These are phyloP conservation scores for Acheta domesticus DNA, from an alignment of 2,888 invertebrate genomes.

Conservation along the genomic window DNA sequence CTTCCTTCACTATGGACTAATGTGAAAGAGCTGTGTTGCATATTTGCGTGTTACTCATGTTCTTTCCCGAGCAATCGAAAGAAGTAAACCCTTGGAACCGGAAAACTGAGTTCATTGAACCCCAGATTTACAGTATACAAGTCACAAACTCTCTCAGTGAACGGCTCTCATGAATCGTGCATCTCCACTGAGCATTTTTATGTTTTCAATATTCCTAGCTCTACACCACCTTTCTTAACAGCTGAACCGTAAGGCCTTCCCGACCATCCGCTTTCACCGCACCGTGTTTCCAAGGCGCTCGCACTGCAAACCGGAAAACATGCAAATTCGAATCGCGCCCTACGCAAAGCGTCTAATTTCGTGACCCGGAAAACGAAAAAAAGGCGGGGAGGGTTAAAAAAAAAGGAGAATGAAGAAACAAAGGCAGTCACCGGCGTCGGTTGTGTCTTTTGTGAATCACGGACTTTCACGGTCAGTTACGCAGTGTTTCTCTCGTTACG, in stretches of 20 bases:
- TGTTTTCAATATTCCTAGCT: background rate
- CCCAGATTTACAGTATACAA: background rate
- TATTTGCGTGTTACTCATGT: no score
- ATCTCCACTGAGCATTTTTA: background rate
- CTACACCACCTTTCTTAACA: background rate
- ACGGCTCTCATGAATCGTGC: background rate
- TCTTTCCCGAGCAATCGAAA: no score
- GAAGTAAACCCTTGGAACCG: no score
- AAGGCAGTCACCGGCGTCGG: background rate
- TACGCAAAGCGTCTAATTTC: background rate
- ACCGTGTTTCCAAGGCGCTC: background rate
- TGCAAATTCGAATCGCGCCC: background rate
- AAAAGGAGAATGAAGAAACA: background rate
- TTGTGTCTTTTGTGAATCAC: background rate
- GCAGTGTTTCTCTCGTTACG: background rate
- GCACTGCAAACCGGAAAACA: background rate
- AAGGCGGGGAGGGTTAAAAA: background rate
- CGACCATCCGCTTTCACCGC: background rate
- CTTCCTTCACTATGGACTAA: no score
- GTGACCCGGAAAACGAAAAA: background rate
- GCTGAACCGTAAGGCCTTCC: background rate
- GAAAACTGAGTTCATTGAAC: background rate
- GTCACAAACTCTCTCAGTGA: background rate
- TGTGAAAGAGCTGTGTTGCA: no score
- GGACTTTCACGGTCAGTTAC: slow-evolving; percentile 2